Conservation (phyloP, 1,140 invertebrate genomes). For the Heterodera carotae region DNA sequence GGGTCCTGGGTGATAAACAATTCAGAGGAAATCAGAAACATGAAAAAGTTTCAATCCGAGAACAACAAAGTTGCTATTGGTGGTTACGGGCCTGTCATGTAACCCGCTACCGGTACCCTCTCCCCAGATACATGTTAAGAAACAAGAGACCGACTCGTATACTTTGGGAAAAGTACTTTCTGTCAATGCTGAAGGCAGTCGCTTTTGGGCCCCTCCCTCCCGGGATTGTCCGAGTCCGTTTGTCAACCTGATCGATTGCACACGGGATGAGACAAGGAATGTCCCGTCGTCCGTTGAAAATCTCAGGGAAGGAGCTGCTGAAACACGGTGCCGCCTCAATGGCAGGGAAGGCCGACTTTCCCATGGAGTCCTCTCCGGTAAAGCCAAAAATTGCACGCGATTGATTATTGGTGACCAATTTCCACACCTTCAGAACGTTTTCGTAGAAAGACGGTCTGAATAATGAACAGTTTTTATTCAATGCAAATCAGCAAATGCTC, state of each 20-base stretch:
- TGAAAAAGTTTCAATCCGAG: too few species aligned
- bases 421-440: conserved; percentile 87
- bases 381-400: conserved; percentile 92
- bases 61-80: too few species aligned
- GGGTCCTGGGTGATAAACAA: conserved; percentile 77
- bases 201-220: too few species aligned
- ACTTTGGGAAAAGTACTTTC: too few species aligned
- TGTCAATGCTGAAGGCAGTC: too few species aligned
- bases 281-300: conserved; percentile 80
- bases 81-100: too few species aligned
- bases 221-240: not conserved
- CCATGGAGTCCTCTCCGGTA: conserved; percentile 87
- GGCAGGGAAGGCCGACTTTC: conserved; percentile 94
- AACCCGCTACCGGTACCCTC: too few species aligned
- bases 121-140: too few species aligned
- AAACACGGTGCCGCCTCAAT: conserved; percentile 93
- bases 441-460: conserved; percentile 81
- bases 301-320: conserved; percentile 89
- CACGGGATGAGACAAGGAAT: conserved; percentile 92
- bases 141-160: too few species aligned
- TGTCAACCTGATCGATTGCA: conserved; percentile 87
- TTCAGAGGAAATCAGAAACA: too few species aligned
- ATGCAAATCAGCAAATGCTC: conserved; percentile 51
- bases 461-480: conserved; percentile 7
- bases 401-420: conserved; percentile 92